Conservation (phyloP, 2,888 invertebrate species). For the Geophilus truncorum region DNA sequence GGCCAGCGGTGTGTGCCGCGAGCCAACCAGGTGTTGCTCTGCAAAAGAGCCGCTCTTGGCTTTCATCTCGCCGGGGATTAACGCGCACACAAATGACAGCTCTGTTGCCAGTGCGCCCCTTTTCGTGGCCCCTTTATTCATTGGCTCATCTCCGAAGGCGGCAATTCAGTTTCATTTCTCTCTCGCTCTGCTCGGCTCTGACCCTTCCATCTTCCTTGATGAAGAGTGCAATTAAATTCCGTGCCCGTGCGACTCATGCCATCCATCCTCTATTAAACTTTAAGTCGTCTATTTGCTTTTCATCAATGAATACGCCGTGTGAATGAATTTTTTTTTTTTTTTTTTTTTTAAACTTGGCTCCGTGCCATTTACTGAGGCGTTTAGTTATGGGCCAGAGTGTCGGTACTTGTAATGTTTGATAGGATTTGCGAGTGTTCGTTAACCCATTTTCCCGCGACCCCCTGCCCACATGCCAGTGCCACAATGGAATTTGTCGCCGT, state of each 20-base stretch:
- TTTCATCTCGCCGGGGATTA: slow-evolving; percentile 26
- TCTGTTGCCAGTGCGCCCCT: not conserved
- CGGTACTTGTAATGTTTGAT: slow-evolving; percentile 10
- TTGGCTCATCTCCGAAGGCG: not conserved
- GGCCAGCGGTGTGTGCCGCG: slow-evolving; percentile 30
- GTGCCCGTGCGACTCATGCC: not conserved
- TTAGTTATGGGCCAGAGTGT: not conserved
- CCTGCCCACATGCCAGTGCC: not conserved
- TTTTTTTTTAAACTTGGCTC: no score
- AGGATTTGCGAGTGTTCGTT: slow-evolving; percentile 12
- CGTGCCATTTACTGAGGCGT: not conserved
- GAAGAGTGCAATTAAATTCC: not conserved
- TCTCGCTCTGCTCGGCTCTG: not conserved
- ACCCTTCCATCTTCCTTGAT: not conserved
- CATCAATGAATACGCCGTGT: slow-evolving; percentile 13
- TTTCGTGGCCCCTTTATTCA: not conserved
- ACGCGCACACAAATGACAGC: slow-evolving; percentile 18
- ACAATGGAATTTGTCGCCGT: slow-evolving; percentile 10
- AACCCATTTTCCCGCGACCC: slow-evolving; percentile 15
- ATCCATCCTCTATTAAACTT: not conserved
- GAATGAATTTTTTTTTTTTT: not conserved
- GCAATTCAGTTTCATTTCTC: not conserved
- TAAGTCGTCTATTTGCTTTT: not conserved
- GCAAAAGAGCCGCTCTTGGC: slow-evolving; percentile 30
- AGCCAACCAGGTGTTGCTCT: slow-evolving; percentile 29